These are phyloP conservation scores for Falco rusticolus DNA, from an alignment of 2,797 vertebrate genomes.

Conservation along the genomic window DNA sequence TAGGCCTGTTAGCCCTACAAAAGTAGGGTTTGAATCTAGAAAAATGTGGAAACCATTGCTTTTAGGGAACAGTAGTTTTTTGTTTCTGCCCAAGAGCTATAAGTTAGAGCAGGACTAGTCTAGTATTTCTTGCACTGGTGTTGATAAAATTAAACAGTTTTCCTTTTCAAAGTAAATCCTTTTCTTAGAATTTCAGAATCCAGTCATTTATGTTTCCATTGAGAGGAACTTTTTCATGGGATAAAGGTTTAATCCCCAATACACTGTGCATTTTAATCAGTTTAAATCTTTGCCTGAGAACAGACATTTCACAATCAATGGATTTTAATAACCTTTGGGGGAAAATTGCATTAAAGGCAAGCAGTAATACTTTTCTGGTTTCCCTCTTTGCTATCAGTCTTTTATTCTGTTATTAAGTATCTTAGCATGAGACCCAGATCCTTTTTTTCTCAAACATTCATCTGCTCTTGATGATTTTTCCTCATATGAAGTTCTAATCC, in stretches of 20 bases:
- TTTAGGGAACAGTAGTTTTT: background rate
- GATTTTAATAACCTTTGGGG: conserved; percentile 41
- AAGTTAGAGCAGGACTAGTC: background rate
- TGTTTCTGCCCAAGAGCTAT: background rate
- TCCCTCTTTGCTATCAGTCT: background rate
- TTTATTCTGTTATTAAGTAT: conserved; percentile 5
- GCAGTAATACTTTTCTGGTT: background rate
- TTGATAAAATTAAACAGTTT: conserved; percentile 18
- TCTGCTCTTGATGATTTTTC: conserved; percentile 33
- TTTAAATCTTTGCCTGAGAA: conserved; percentile 42
- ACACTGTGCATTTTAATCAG: conserved; percentile 43
- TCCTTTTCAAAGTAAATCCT: conserved; percentile 28
- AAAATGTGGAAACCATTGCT: background rate
- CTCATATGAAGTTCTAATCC: conserved; percentile 56
- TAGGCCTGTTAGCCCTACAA: background rate
- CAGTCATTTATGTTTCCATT: conserved; percentile 16
- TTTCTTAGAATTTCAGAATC: conserved; percentile 47
- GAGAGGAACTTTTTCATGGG: conserved; percentile 27
- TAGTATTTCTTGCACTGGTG: background rate
- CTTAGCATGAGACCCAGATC: conserved; percentile 40
- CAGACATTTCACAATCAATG: conserved; percentile 46
- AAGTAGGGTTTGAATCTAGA: background rate
- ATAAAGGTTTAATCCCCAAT: conserved; percentile 57
- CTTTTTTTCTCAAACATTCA: conserved; percentile 49
- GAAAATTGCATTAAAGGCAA: conserved; percentile 24